A percentile compares a stretch with the other conserved stretches of the same genome.
phyloP scores from a whole-genome alignment of 2,113 vertebrate genomes.

The Mesitornis unicolor region DNA sequence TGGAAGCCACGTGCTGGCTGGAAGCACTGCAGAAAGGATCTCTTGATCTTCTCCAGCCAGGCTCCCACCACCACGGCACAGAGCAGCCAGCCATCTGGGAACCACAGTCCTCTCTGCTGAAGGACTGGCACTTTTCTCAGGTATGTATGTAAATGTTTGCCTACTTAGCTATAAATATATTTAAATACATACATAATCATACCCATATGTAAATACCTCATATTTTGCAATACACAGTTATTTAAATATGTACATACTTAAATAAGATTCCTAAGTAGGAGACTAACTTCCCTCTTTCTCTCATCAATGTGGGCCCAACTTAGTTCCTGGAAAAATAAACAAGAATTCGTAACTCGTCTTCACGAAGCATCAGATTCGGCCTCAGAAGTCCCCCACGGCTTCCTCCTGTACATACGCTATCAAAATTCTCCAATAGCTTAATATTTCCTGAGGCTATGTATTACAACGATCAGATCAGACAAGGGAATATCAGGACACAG shows the following conservation, averaged over 20 bases:
- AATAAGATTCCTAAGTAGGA: background rate
- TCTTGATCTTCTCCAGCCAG: background rate
- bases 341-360: background rate
- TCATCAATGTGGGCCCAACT: background rate
- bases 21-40: fast-evolving
- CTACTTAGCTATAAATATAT: background rate
- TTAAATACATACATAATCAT: background rate
- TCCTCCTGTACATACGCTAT: background rate
- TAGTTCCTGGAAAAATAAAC: background rate
- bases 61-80: background rate
- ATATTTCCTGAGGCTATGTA: background rate
- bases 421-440: background rate
- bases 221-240: background rate
- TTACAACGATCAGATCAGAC: conserved; percentile 6
- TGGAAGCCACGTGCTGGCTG: background rate
- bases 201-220: background rate
- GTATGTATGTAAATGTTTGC: background rate
- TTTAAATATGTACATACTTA: background rate
- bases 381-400: background rate
- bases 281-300: background rate
- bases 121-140: background rate
- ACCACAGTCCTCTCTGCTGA: fast-evolving
- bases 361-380: background rate
- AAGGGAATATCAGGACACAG: conserved; percentile 36
- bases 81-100: background rate